These are phyloP conservation scores for Drosophila acutilabella DNA, from an alignment of 2,888 invertebrate species.

Conservation along the genomic window DNA sequence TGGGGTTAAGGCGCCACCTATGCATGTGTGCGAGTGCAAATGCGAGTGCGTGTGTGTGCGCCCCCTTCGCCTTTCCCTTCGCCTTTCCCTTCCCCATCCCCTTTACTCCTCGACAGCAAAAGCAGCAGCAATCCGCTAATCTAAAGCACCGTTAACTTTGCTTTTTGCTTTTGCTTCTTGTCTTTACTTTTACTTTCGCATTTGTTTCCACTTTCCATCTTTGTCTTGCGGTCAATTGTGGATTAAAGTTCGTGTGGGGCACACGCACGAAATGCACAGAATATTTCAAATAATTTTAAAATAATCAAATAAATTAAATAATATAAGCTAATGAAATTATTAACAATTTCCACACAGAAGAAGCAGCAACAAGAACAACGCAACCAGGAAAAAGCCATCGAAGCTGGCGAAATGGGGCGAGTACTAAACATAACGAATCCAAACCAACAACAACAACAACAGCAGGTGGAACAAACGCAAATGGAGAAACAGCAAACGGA, in stretches of 20 bases:
- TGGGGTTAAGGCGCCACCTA: conserved; percentile 25
- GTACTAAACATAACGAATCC: conserved; percentile 62
- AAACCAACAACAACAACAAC: conserved; percentile 13
- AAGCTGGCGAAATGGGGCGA: conserved; percentile 60
- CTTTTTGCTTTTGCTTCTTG: not conserved
- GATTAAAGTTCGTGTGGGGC: conserved; percentile 8
- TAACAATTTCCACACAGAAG: conserved; percentile 13
- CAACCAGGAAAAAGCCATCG: conserved; percentile 44
- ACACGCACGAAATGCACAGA: conserved; percentile 7
- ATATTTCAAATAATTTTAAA: conserved; percentile 3
- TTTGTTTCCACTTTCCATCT: conserved; percentile 9
- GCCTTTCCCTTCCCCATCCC: not conserved
- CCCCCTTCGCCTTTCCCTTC: not conserved
- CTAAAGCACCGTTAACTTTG: conserved; percentile 37
- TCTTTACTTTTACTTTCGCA: conserved; percentile 16
- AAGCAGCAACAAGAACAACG: conserved; percentile 22
- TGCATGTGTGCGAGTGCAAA: not conserved
- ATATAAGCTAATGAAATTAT: not conserved
- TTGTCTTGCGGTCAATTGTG: conserved; percentile 7
- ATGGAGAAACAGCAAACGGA: not conserved
- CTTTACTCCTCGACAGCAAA: not conserved
- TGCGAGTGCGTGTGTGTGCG: not conserved
- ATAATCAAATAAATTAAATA: not conserved
- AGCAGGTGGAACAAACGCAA: conserved; percentile 19
- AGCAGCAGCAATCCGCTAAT: conserved; percentile 17